Base-by-base conservation (phyloP, 2,113 vertebrate genomes). In the Siniperca chuatsi region DNA sequence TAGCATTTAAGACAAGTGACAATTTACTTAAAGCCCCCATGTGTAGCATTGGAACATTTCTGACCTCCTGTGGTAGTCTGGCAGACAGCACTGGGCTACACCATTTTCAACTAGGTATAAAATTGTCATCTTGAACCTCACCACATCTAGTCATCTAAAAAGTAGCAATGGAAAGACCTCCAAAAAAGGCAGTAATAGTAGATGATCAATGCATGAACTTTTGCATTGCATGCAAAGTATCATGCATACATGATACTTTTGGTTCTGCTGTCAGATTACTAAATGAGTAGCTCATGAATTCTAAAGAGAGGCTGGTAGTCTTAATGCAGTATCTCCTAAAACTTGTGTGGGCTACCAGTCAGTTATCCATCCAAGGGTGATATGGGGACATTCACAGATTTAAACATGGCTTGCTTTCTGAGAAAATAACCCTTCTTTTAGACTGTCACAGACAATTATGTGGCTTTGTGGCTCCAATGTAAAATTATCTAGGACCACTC, bases 401-500 rank as follows among this genome's bases (percentile, higher is more conserved):
- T 15, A 70, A 37, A 69, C 58, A 44, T 12, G 55, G 1, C 18
- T 35, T 37, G 16, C 44, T 61, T 35, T 33, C 82, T 58, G 66
- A 52, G 35, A 78, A 69, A 83, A 58, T 35, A 62, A 48, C 25
- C 13, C 23, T 18, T n/a, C 4, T 64, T 74, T 62, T 35, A 70
- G 29, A 48, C 44, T 79, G 52, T 66, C 50, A n/a, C 35, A 42
- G 74, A 72, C 25, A 74, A 71, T 84, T 55, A 46, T 12, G 52
- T 12, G 1, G 33, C 18, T 61, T 68, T 46, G 73, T 25, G 25
- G 25, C 90, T 83, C 58, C 21, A 13, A 9, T 35, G 44, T 54
- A 48, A 48, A 87, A 82, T 84, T 13, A 77, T 46, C 25, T 64
- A 80, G 23, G 42, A 54, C 35, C 55, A 61, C 16, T 40, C 42